Evolutionary conservation across 2,888 invertebrate species (phyloP), one percentile per base, ranked within the genome.

Genomic region (Schrankia costaestrigalis): DNA sequence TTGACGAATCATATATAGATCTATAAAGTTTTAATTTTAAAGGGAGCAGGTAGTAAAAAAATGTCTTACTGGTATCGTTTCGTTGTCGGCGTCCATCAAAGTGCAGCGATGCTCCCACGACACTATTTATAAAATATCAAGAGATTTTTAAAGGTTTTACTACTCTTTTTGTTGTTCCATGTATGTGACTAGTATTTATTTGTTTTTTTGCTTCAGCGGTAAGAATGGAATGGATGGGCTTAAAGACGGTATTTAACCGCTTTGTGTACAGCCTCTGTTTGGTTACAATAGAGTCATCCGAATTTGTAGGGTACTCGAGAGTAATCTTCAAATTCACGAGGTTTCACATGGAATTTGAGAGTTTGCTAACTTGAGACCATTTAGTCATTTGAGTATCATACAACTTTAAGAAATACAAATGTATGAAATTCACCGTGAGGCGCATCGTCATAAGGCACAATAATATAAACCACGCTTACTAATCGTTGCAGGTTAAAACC

Each of bases 401-500:
- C 11, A 3, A 10, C 3, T 11, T 11, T 7, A 7, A 31, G 31
- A 31, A 36, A 46, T 42, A 46, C 43, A 46, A 63, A 63, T 56
- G 57, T 63, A 52, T 60, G 63, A 71, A 69, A 68, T 62, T 63
- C 58, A 58, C 38, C 32, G 46, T 41, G 56, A 63, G 61, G 47
- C 66, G 65, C 73, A 74, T 72, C 75, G 69, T 73, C 75, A 71
- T 75, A 70, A 58, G 69, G 71, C 67, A 74, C 73, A 78, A 71
- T 78, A 74, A 78, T 77, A 78, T 76, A 76, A 72, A 67, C 75
- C 72, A 67, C 65, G 78, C 67, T 72, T 71, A 80, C 80, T 80
- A 79, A 81, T 80, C 74, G 76, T 71, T 66, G 71, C 74, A 73
- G 74, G 78, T 78, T 79, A 76, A 79, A 84, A 83, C 82, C 81